Evolutionary conservation across 2,888 invertebrate genomes (phyloP).

Genomic region (Pseudolycoriella hygida): DNA sequence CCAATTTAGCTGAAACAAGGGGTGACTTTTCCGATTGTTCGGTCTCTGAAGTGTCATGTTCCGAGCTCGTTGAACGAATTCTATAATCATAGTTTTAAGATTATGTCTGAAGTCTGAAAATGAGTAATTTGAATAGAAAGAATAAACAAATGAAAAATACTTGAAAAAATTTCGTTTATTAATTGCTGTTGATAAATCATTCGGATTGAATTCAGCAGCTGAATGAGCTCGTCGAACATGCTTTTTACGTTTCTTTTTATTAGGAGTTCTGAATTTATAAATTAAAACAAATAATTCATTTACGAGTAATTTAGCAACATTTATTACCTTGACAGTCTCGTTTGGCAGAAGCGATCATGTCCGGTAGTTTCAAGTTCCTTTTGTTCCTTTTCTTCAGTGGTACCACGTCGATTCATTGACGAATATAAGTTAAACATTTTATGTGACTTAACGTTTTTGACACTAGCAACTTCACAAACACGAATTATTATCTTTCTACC

Average conservation of each 20-base stretch:
- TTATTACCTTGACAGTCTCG: conserved; percentile 36
- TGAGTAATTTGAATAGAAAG: neutral
- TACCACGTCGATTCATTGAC: conserved; percentile 39
- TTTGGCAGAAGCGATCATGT: conserved; percentile 64
- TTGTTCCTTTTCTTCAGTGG: conserved; percentile 12
- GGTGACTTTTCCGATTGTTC: conserved; percentile 41
- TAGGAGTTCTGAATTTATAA: conserved; percentile 10
- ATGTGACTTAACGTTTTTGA: conserved; percentile 21
- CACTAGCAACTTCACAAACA: conserved; percentile 29
- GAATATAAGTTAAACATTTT: conserved; percentile 65
- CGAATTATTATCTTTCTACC: conserved; percentile 30
- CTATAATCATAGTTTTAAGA: conserved; percentile 15
- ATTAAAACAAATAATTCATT: neutral
- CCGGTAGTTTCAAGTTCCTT: conserved; percentile 49
- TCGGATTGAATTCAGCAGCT: conserved; percentile 46
- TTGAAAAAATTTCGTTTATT: conserved; percentile 42
- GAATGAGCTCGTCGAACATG: conserved; percentile 49
- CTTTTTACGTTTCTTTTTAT: conserved; percentile 31
- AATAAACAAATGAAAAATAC: conserved; percentile 15
- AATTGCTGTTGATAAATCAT: conserved; percentile 39
- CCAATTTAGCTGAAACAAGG: conserved; percentile 51
- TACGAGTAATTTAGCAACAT: neutral
- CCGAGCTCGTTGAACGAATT: conserved; percentile 41
- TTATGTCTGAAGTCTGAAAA: neutral
- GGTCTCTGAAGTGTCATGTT: conserved; percentile 33